Evolutionary conservation across 1,140 invertebrate genomes (phyloP), one percentile per base, ranked within the genome.

Genomic region (Eurosta solidaginis): DNA sequence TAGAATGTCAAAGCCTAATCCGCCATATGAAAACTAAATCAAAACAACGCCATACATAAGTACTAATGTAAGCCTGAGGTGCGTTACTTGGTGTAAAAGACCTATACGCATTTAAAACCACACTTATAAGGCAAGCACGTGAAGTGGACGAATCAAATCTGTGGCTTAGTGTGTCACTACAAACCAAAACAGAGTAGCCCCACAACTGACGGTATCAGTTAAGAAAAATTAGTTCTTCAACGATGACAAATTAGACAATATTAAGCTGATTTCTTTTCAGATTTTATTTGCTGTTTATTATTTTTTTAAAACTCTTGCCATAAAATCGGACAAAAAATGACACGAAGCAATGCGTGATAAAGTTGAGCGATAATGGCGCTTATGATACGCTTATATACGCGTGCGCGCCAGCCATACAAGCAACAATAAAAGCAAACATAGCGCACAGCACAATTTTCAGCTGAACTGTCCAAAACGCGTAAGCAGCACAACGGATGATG

Each of bases 171-270:
- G 59, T 20, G 59, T 68, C 33, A 22, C 44, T 59, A 77, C 29
- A n/a, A n/a, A 27, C 63, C 76, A 36, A 78, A 78, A 78, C 75
- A 73, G 75, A 78, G 78, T 78, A 78, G 78, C 78, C 49, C 47
- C 47, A 47, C 20, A 44, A 59, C 47, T 78, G 78, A 78, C 78
- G 73, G 54, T 78, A 78, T 78, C 78, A 76, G 36, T 78, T 78
- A 78, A 78, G 78, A 78, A 78, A 78, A 78, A 78, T 78, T 78
- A 78, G 78, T 74, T 78, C 78, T 78, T 78, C 73, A 78, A 76
- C 78, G 50, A 78, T 78, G 78, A 78, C 78, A 78, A 78, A 78
- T 78, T 78, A 78, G 73, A 76, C 74, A 49, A 54, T 78, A 78
- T 78, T 78, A 75, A 78, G 73, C 52, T 54, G 78, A 78, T 50